Conservation (phyloP, 2,888 invertebrate species). For the Thecophora atra region DNA sequence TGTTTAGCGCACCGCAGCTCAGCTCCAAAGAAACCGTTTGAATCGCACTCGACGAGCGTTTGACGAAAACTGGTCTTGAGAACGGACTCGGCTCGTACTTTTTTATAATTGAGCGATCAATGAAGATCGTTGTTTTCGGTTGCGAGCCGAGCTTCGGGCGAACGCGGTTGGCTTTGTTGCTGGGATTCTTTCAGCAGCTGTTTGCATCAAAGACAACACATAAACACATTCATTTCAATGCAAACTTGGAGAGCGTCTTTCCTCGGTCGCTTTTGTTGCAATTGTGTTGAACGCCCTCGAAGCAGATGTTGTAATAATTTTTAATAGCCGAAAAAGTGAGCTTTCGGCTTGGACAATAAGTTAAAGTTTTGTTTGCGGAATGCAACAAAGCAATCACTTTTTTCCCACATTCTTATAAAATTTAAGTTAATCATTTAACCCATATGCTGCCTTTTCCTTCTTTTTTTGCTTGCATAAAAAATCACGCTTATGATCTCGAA, state of each 20-base stretch:
- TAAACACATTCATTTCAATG: background rate
- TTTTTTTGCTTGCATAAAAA: too few relatives aligned
- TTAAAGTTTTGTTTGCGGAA: too few relatives aligned
- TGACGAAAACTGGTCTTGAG: slow-evolving; percentile 57
- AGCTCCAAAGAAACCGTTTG: slow-evolving; percentile 40
- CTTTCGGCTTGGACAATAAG: too few relatives aligned
- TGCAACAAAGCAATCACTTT: too few relatives aligned
- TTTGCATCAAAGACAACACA: background rate
- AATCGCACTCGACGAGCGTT: slow-evolving; percentile 46
- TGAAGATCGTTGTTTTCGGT: slow-evolving; percentile 54
- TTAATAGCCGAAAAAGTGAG: background rate
- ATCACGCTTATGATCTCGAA: too few relatives aligned
- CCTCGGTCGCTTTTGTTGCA: background rate
- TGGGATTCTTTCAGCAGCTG: slow-evolving; percentile 9
- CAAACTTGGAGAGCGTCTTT: background rate
- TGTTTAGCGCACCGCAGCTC: background rate
- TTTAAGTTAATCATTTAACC: too few relatives aligned
- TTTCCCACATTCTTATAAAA: too few relatives aligned
- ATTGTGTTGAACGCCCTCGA: background rate
- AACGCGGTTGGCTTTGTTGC: background rate
- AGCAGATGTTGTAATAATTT: background rate
- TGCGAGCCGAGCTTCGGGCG: background rate
- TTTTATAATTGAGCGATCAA: slow-evolving; percentile 61
- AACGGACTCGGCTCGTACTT: slow-evolving; percentile 56
- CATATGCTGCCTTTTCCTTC: too few relatives aligned